Percentiles rank a stretch among this genome's conserved stretches.
These are phyloP conservation scores for Thyatira batis DNA, from an alignment of 2,888 invertebrate genomes.

Conservation along the genomic window DNA sequence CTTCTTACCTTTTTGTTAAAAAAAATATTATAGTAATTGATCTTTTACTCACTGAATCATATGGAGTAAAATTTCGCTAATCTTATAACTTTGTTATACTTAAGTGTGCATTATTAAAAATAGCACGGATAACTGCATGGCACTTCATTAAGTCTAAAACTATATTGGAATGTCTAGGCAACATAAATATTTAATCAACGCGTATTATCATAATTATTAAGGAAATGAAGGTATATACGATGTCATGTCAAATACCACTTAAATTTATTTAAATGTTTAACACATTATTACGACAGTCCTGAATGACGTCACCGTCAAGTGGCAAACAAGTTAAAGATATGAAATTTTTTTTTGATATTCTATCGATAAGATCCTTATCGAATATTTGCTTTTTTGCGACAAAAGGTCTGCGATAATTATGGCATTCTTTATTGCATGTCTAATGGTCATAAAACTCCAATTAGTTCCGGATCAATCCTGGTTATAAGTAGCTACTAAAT, in stretches of 20 bases:
- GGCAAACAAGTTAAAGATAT: background rate
- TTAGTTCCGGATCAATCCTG: background rate
- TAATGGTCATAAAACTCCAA: slow-evolving; percentile 3
- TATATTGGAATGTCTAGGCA: too few relatives aligned
- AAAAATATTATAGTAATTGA: too few relatives aligned
- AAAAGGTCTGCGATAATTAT: background rate
- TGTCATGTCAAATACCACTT: slow-evolving; percentile 4
- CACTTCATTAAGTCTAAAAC: too few relatives aligned
- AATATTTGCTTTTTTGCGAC: background rate
- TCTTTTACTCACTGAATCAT: too few relatives aligned
- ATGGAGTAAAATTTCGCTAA: too few relatives aligned
- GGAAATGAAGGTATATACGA: background rate
- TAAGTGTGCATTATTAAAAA: too few relatives aligned
- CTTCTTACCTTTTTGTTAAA: too few relatives aligned
- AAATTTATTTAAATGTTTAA: slow-evolving; percentile 9
- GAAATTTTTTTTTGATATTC: background rate
- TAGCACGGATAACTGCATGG: too few relatives aligned
- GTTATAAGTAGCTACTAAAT: slow-evolving; percentile 10
- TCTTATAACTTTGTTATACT: too few relatives aligned
- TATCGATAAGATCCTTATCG: background rate
- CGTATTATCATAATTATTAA: background rate
- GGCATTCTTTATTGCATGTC: background rate
- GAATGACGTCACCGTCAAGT: slow-evolving; percentile 8
- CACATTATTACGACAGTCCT: slow-evolving; percentile 9
- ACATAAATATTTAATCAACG: background rate